phyloP scores from a whole-genome alignment of 2,113 vertebrate genomes.

The Plestiodon gilberti region DNA sequence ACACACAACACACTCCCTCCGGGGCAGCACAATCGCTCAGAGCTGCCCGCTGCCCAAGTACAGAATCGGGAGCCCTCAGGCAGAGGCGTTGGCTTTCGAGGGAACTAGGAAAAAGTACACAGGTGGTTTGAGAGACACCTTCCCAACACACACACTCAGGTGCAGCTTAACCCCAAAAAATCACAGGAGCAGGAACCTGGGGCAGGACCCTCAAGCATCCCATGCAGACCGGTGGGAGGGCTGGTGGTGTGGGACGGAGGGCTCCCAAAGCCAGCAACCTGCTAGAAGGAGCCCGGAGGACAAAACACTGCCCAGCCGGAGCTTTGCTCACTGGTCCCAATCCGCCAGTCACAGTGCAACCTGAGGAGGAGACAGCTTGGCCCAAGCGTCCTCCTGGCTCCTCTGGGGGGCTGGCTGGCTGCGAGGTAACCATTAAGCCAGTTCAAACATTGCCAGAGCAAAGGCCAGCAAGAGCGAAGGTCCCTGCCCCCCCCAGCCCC shows the following conservation, averaged over 20 bases:
- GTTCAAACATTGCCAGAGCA: not conserved
- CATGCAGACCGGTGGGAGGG: not conserved
- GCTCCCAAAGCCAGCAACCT: not conserved
- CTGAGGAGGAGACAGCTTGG: not conserved
- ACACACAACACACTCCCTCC: not conserved
- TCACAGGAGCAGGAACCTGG: not conserved
- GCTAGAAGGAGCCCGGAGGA: not conserved
- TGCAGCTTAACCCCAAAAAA: not conserved
- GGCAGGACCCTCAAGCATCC: not conserved
- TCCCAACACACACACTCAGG: too few species aligned
- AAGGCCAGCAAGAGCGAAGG: not conserved
- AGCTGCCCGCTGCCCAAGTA: not conserved
- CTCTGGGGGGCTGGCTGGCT: not conserved
- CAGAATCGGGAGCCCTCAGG: too few species aligned
- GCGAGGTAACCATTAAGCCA: slow-evolving; percentile 29
- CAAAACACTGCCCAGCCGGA: too few species aligned
- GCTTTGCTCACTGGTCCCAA: too few species aligned
- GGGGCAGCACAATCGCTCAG: not conserved
- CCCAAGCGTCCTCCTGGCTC: too few species aligned
- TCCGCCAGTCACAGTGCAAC: not conserved
- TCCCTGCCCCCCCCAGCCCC: not conserved
- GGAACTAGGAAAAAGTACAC: too few species aligned
- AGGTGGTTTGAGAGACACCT: not conserved
- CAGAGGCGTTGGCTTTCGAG: not conserved
- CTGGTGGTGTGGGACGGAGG: not conserved